Conservation (phyloP, 2,888 invertebrate species). For the Amaurobius ferox region DNA sequence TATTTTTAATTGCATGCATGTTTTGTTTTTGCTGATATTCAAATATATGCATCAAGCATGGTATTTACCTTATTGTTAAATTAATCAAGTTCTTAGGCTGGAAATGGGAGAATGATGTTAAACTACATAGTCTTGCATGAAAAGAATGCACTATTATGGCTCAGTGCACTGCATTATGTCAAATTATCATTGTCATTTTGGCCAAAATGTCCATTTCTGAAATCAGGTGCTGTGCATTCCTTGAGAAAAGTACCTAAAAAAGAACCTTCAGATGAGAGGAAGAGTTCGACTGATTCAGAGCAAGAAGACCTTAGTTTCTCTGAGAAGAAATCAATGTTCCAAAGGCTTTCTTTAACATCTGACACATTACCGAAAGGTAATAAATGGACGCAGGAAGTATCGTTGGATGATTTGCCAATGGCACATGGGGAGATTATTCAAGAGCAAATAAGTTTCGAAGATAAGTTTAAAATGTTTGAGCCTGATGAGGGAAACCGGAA, state of each 20-base stretch:
- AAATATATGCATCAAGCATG: neutral
- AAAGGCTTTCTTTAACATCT: constrained; percentile 63
- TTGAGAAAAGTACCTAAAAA: constrained; percentile 43
- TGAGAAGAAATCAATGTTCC: constrained; percentile 71
- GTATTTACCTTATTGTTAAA: neutral
- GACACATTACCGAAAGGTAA: constrained; percentile 46
- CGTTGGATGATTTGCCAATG: constrained; percentile 63
- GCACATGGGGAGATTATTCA: constrained; percentile 72
- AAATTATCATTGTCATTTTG: neutral
- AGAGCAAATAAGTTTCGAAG: constrained; percentile 70
- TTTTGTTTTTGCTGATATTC: neutral
- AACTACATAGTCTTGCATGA: constrained; percentile 5
- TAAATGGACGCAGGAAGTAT: constrained; percentile 58
- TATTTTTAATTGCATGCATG: neutral
- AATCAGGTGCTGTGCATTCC: constrained; percentile 57
- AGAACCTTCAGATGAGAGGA: constrained; percentile 33
- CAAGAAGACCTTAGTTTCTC: constrained; percentile 68
- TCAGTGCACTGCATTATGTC: constrained; percentile 6
- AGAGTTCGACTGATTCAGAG: constrained; percentile 57
- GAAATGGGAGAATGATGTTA: neutral
- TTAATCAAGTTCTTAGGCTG: neutral
- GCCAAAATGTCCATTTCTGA: constrained; percentile 27
- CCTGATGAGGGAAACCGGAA: constrained; percentile 58
- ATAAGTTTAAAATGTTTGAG: constrained; percentile 66
- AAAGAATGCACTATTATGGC: constrained; percentile 2